Evolutionary conservation across 2,113 vertebrate genomes (phyloP).

Genomic region (Benitochromis conjunctus): DNA sequence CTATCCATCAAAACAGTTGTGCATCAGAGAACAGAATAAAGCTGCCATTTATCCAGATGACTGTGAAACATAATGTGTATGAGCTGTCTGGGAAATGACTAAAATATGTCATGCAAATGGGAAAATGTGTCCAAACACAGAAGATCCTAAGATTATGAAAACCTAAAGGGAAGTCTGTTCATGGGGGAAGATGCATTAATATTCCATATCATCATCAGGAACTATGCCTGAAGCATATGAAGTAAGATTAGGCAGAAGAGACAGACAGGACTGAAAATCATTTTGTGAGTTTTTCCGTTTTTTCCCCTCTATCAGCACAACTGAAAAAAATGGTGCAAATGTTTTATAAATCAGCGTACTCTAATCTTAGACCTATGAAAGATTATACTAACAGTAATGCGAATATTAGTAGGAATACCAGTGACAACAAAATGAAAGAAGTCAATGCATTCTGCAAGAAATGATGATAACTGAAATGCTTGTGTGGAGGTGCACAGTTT

Average conservation of each 20-base stretch:
- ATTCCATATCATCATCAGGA: slow-evolving; percentile 10
- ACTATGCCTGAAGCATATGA: slow-evolving; percentile 6
- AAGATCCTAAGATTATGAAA: slow-evolving; percentile 14
- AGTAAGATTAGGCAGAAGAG: not conserved
- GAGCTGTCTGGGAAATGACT: not conserved
- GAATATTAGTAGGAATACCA: not conserved
- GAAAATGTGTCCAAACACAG: not conserved
- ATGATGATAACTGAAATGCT: not conserved
- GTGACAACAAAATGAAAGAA: not conserved
- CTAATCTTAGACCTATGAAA: not conserved
- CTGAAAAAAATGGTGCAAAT: not conserved
- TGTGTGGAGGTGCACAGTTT: not conserved
- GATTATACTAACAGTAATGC: not conserved
- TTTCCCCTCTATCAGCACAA: not conserved
- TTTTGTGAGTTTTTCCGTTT: not conserved
- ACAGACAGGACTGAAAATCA: not conserved
- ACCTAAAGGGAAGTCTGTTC: not conserved
- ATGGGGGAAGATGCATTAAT: not conserved
- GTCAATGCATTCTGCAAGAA: not conserved
- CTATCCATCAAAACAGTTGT: not conserved
- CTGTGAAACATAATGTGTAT: not conserved
- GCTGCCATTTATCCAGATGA: slow-evolving; percentile 5
- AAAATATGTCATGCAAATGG: slow-evolving; percentile 14
- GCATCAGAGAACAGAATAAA: slow-evolving; percentile 4
- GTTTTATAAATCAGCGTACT: not conserved